phyloP scores from a whole-genome alignment of 2,113 vertebrate species.

The Rattus norvegicus region GRCr8 NC_086021.1:171266501-171267000 shows the following conservation, averaged over 20 bases:
- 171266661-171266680: neutral
- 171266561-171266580: neutral
- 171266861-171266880: accelerated
- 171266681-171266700: neutral
- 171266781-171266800: neutral
- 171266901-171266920: neutral
- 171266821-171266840: neutral
- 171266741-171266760: neutral
- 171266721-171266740: neutral
- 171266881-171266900: neutral
- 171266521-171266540: neutral
- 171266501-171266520: slow-evolving; percentile 6
- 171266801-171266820: neutral
- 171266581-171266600: neutral
- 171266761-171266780: neutral
- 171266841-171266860: accelerated
- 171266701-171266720: neutral
- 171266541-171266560: neutral
- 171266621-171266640: neutral
- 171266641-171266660: neutral
- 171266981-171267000: neutral
- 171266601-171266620: neutral
- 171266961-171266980: neutral
- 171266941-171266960: neutral
- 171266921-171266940: neutral